Evolutionary conservation across 1,140 invertebrate genomes (phyloP).

Genomic region (Drosophila persimilis): DNA sequence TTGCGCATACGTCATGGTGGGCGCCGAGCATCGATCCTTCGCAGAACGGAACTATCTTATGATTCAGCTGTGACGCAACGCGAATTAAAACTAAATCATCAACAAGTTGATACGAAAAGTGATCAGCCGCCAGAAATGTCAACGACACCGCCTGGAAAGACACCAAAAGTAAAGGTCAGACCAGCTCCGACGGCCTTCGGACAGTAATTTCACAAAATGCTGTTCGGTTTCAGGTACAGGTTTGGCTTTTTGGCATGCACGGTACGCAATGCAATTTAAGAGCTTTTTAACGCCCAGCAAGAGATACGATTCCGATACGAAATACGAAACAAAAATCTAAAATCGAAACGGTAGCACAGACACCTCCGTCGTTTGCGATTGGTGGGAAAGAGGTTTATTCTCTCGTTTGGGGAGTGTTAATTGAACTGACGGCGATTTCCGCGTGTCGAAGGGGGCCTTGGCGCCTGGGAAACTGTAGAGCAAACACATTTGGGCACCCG

Average conservation of each 20-base stretch:
- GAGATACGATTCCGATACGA: constrained; percentile 24
- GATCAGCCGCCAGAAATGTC: constrained; percentile 41
- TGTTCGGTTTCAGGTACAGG: background rate
- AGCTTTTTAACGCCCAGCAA: constrained; percentile 30
- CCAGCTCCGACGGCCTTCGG: constrained; percentile 46
- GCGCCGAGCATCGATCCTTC: constrained; percentile 37
- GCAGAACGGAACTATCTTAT: constrained; percentile 54
- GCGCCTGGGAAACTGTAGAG: constrained; percentile 53
- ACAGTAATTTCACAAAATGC: constrained; percentile 66
- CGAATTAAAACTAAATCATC: constrained; percentile 41
- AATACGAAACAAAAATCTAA: constrained; percentile 17
- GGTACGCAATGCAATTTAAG: constrained; percentile 53
- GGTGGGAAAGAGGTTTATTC: constrained; percentile 57
- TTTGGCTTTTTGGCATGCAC: constrained; percentile 66
- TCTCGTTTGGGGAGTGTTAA: constrained; percentile 61
- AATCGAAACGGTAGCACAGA: constrained; percentile 57
- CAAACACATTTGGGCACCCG: constrained; percentile 15
- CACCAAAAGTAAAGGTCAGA: constrained; percentile 63
- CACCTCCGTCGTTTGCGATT: background rate
- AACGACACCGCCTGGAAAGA: constrained; percentile 54
- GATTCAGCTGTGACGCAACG: constrained; percentile 70
- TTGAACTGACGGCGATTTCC: constrained; percentile 67
- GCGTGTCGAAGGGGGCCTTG: constrained; percentile 59
- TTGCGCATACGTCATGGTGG: constrained; percentile 57
- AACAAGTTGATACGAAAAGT: constrained; percentile 35